Base-by-base conservation (phyloP, 2,888 invertebrate species). In the Harpalus rufipes region DNA sequence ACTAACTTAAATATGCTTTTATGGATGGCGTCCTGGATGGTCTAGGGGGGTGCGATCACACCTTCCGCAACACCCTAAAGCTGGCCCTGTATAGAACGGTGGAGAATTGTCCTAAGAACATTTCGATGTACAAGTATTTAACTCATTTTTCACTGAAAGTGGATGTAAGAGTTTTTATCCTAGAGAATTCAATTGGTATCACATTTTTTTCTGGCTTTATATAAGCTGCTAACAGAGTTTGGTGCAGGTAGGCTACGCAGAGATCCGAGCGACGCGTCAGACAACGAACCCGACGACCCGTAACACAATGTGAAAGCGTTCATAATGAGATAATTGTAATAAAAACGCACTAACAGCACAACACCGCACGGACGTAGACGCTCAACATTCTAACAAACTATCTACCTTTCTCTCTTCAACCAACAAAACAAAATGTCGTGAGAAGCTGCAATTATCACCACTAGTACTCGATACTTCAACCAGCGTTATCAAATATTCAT, bases 201-300 rank as follows among this genome's bases (percentile, higher is more conserved):
- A 25, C 1, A 25, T 2, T 2, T 25, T 25, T 25, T 2, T 25
- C 3, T 25, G 25, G 32, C 3, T 32, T 32, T 4, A 5, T 32
- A 32, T 2, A 5, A 32, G 6, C 32, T 4, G 32, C 5, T 32
- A 32, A 32, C 32, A 4, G 32, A 2, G 32, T 32, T 32, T 5
- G 32, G 3, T 32, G 6, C 32, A 32, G 32, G 32, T 32, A 32
- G 32, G 25, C 18, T 8, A 18, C 8, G 63, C 63, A 68, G 68
- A 68, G 68, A 68, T 39, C 14, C 39, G 32, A 68, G 25, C 68
- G 68, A 39, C 72, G 72, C 72, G 72, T 74, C 78, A 78, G 78
- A 78, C 78, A 78, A 58, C 78, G 78, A 78, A 78, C 78, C 58
- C 78, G 78, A 58, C 78, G 78, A 78, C 78, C 78, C 78, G 78